Evolutionary conservation across 2,113 vertebrate genomes (phyloP), one percentile per base, ranked within the genome.

Genomic region (Dryoscopus gambensis): DNA sequence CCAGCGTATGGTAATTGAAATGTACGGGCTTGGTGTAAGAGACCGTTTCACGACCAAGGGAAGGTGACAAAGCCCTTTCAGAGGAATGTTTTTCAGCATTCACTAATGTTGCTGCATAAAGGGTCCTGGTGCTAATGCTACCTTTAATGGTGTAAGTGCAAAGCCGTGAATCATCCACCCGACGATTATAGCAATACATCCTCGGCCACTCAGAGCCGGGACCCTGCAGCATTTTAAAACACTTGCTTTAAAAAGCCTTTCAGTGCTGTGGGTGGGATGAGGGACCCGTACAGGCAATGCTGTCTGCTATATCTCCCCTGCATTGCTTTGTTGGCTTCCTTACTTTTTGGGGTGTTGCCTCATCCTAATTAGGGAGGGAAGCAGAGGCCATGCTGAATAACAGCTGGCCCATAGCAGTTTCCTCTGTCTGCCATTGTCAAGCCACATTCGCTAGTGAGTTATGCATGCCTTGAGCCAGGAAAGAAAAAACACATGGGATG

Each of bases 61-160:
- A 97, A 97, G 93, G 95, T 97, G 97, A 97, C 97, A 97, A 81
- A 92, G 75, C 86, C 93, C 89, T 97, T 97, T 93, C 89, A 90
- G 95, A 95, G 91, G 73, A 94, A 56, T 93, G 83, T 95, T 95
- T 95, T 92, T 92, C 82, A 94, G 87, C 30, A 7, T 92, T 96
- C 23, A 2, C 93, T 97, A 89, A 93, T 71, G 68, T 84, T 84
- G 69, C 90, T 95, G 94, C 37, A 68, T 76, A 79, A 78, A 67
- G 96, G 91, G 42, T 53, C 84, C 87, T 39, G 84, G 89, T 71
- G 84, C 81, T 93, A 93, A 96, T 95, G 94, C 76, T 96, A 7
- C 93, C 86, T 93, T 94, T 92, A 96, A 97, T 78, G 84, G 79
- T 80, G 64, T 95, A 65, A 91, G 86, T 78, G 91, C 4, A 5